Conservation (phyloP, 2,888 invertebrate genomes). For the Sesia bembeciformis region DNA sequence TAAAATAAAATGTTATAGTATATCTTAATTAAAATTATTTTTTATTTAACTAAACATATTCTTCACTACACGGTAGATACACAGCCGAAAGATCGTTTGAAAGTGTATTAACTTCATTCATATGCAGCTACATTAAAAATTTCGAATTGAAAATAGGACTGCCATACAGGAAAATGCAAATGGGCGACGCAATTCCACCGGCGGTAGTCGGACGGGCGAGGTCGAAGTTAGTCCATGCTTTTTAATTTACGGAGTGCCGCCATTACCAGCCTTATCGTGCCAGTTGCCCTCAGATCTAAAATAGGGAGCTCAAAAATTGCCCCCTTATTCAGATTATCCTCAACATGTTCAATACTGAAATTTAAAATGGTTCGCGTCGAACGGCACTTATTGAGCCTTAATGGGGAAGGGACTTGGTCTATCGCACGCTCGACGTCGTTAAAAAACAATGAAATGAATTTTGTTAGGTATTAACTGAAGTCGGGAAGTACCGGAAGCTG, state of each 20-base stretch:
- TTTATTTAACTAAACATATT: too few relatives aligned
- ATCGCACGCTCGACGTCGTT: slow-evolving; percentile 27
- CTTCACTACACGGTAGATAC: too few relatives aligned
- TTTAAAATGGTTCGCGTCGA: slow-evolving; percentile 36
- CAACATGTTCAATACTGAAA: slow-evolving; percentile 35
- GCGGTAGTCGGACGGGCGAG: slow-evolving; percentile 15
- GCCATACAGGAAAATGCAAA: slow-evolving; percentile 29
- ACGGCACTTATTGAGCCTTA: slow-evolving; percentile 40
- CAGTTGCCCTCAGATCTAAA: slow-evolving; percentile 43
- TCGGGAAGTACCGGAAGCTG: background rate
- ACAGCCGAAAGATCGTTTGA: too few relatives aligned
- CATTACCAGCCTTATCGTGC: slow-evolving; percentile 46
- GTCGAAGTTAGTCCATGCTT: slow-evolving; percentile 38
- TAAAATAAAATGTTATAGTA: too few relatives aligned
- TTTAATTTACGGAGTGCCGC: slow-evolving; percentile 57
- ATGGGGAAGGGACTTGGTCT: slow-evolving; percentile 29
- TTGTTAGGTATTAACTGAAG: background rate
- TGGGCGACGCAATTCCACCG: slow-evolving; percentile 29
- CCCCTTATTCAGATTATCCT: slow-evolving; percentile 47
- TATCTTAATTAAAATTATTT: too few relatives aligned
- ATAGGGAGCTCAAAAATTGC: slow-evolving; percentile 43
- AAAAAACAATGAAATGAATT: slow-evolving; percentile 37
- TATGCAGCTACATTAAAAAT: too few relatives aligned
- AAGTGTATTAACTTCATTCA: too few relatives aligned
- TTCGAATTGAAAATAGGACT: too few relatives aligned